phyloP scores from a whole-genome alignment of 2,888 invertebrate species.

The Phyto melanocephala region DNA sequence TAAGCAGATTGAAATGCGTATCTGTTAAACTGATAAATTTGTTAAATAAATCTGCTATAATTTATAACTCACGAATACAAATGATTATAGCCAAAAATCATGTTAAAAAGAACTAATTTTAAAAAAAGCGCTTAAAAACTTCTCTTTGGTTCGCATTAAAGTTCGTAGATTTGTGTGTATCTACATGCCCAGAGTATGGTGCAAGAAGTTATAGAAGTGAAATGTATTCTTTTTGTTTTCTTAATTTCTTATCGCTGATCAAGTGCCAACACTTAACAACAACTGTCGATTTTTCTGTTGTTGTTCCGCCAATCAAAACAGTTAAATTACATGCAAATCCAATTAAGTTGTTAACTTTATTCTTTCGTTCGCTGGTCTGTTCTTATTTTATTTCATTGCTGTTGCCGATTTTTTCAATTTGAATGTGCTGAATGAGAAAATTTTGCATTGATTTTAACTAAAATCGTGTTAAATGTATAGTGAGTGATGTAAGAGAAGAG shows the following conservation, averaged over 20 bases:
- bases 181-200: too few relatives aligned
- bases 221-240: conserved; percentile 53
- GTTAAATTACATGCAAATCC: conserved; percentile 77
- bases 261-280: conserved; percentile 68
- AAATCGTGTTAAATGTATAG: conserved; percentile 18
- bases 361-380: conserved; percentile 52
- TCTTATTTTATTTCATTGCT: background rate
- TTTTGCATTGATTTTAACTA: conserved; percentile 31
- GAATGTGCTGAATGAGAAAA: conserved; percentile 11
- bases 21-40: too few relatives aligned
- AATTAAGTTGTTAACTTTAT: conserved; percentile 74
- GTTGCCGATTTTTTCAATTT: conserved; percentile 3
- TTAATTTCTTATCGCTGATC: conserved; percentile 68
- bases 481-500: background rate
- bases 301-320: conserved; percentile 73
- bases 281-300: conserved; percentile 76
- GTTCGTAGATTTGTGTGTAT: background rate
- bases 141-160: conserved; percentile 41
- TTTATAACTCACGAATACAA: background rate
- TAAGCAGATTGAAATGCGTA: too few relatives aligned
- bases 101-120: too few relatives aligned
- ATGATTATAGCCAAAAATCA: background rate
- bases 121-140: conserved; percentile 29
- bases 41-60: background rate
- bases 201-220: too few relatives aligned